A percentile compares a stretch with the other conserved stretches of the same genome.
These are phyloP conservation scores for Tetranychus truncatus DNA, from an alignment of 2,888 invertebrate genomes.

Conservation along the genomic window DNA sequence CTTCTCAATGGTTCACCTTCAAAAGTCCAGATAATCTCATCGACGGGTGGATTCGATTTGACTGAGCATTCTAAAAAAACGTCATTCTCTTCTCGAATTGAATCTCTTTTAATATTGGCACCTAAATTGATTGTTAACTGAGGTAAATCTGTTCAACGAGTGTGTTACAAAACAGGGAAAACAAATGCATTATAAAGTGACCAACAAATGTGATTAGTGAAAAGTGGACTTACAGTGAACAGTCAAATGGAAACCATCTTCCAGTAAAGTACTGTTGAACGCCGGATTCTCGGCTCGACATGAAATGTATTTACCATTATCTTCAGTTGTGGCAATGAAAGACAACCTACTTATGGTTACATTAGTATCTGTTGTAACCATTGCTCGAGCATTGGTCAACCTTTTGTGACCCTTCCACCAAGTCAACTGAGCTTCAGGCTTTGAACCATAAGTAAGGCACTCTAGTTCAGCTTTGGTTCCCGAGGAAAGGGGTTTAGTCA, in stretches of 20 bases:
- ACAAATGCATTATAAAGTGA: background rate
- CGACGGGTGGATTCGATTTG: slow-evolving; percentile 26
- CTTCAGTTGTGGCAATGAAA: slow-evolving; percentile 18
- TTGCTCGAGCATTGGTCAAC: slow-evolving; percentile 7
- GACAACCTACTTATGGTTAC: slow-evolving; percentile 15
- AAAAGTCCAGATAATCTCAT: slow-evolving; percentile 26
- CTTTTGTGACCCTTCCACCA: slow-evolving; percentile 24
- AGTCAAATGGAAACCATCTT: slow-evolving; percentile 14
- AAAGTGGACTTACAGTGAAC: slow-evolving; percentile 18
- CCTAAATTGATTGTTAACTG: slow-evolving; percentile 21
- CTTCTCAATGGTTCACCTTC: slow-evolving; percentile 23
- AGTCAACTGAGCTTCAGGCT: slow-evolving; percentile 25
- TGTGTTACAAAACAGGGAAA: background rate
- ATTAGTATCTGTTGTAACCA: slow-evolving; percentile 18
- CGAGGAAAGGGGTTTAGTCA: slow-evolving; percentile 22
- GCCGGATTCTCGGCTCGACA: slow-evolving; percentile 19
- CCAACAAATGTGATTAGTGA: background rate
- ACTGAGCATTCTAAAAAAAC: slow-evolving; percentile 26
- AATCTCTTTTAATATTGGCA: slow-evolving; percentile 21
- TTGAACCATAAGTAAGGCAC: slow-evolving; percentile 25
- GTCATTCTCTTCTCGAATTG: slow-evolving; percentile 25
- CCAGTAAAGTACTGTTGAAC: slow-evolving; percentile 13
- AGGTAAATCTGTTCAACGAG: slow-evolving; percentile 19
- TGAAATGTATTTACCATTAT: slow-evolving; percentile 20
- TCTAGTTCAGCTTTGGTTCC: slow-evolving; percentile 23